phyloP scores from a whole-genome alignment of 2,113 vertebrate species.

The Fulica atra region DNA sequence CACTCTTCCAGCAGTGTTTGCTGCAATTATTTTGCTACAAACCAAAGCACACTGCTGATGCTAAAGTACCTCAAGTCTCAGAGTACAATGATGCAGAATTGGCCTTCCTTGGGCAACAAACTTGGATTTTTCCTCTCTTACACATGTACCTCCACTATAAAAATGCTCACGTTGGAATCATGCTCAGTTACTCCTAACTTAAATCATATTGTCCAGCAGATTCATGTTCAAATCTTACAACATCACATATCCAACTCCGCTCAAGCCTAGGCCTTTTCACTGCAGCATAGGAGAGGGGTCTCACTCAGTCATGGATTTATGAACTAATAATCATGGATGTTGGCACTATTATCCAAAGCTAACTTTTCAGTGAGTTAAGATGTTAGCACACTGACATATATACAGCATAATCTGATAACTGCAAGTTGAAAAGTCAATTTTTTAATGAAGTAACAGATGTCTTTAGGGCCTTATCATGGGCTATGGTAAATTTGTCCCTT shows the following conservation, averaged over 20 bases:
- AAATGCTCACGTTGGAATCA: neutral
- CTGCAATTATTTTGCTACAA: neutral
- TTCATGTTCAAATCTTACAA: neutral
- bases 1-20: neutral
- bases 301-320: neutral
- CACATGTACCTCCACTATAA: neutral
- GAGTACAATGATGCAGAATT: neutral
- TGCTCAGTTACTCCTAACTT: neutral
- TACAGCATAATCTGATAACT: neutral
- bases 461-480: neutral
- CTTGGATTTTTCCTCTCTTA: neutral
- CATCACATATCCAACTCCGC: neutral
- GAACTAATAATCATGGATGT: neutral
- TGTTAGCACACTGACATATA: neutral
- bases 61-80: neutral
- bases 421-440: neutral
- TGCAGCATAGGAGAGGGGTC: neutral
- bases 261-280: neutral
- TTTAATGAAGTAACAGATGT: neutral
- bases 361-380: neutral
- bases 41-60: neutral
- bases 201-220: neutral
- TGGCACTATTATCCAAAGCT: neutral
- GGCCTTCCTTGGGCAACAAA: neutral
- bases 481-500: neutral